Conservation (phyloP, 2,888 invertebrate species). For the Eristalinus aeneus region DNA sequence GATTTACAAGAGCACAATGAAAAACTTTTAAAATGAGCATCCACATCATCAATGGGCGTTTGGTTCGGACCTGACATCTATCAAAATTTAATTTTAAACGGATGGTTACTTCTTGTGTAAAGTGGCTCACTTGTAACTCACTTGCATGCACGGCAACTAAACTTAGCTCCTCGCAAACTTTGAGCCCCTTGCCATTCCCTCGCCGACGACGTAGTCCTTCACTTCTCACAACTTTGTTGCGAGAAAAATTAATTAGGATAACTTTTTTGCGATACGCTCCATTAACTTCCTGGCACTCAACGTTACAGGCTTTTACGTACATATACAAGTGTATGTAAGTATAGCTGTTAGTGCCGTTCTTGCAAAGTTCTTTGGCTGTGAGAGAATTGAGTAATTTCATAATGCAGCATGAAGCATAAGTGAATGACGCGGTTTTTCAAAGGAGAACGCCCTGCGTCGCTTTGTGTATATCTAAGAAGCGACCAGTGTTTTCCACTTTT, state of each 20-base stretch:
- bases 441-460: slow-evolving; percentile 36
- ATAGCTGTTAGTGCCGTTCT: neutral
- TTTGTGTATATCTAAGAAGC: slow-evolving; percentile 52
- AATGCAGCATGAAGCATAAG: slow-evolving; percentile 61
- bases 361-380: slow-evolving; percentile 30
- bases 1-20: neutral
- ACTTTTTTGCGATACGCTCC: slow-evolving; percentile 65
- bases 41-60: neutral
- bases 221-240: slow-evolving; percentile 4
- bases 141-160: slow-evolving; percentile 31
- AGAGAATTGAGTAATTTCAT: slow-evolving; percentile 61
- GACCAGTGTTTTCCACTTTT: slow-evolving; percentile 32
- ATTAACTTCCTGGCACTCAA: slow-evolving; percentile 61
- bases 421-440: slow-evolving; percentile 59
- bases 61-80: slow-evolving; percentile 7
- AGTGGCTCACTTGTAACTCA: neutral
- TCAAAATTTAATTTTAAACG: slow-evolving; percentile 19
- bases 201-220: neutral
- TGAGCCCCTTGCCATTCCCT: slow-evolving; percentile 21
- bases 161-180: slow-evolving; percentile 57
- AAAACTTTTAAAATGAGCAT: slow-evolving; percentile 4
- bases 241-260: slow-evolving; percentile 65
- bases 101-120: neutral
- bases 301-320: slow-evolving; percentile 44
- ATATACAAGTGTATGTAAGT: slow-evolving; percentile 2